Evolutionary conservation across 2,797 vertebrate species (phyloP).

Genomic region (Smutsia temminckii): DNA sequence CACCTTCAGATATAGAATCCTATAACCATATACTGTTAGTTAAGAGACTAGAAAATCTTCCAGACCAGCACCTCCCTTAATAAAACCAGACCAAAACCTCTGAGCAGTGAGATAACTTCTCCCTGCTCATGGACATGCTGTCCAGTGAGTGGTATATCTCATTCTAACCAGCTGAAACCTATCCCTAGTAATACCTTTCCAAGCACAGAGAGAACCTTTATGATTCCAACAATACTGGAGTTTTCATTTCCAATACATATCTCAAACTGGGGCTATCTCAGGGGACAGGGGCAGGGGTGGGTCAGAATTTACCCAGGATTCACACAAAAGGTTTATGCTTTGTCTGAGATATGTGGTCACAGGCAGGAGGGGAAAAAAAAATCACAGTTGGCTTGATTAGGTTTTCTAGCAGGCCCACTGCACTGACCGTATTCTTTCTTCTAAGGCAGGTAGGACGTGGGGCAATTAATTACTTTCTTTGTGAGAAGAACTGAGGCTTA

Average conservation of each 20-base stretch:
- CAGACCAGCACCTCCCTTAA: not conserved
- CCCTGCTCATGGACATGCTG: not conserved
- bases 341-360: not conserved
- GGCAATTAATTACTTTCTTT: slow-evolving; percentile 55
- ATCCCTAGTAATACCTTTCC: not conserved
- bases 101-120: not conserved
- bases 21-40: not conserved
- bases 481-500: slow-evolving; percentile 18
- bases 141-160: not conserved
- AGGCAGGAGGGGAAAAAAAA: not conserved
- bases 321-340: not conserved
- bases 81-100: not conserved
- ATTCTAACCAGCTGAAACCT: not conserved
- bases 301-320: not conserved
- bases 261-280: not conserved
- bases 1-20: not conserved
- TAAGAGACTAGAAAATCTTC: not conserved
- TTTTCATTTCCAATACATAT: not conserved
- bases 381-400: not conserved
- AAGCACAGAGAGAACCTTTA: not conserved
- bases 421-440: slow-evolving; percentile 25
- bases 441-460: not conserved
- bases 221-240: not conserved
- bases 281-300: not conserved
- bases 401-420: slow-evolving; percentile 33